A percentile compares a stretch with the other conserved stretches of the same genome.
phyloP scores from a whole-genome alignment of 2,888 invertebrate genomes.

The Cantharis rufa region DNA sequence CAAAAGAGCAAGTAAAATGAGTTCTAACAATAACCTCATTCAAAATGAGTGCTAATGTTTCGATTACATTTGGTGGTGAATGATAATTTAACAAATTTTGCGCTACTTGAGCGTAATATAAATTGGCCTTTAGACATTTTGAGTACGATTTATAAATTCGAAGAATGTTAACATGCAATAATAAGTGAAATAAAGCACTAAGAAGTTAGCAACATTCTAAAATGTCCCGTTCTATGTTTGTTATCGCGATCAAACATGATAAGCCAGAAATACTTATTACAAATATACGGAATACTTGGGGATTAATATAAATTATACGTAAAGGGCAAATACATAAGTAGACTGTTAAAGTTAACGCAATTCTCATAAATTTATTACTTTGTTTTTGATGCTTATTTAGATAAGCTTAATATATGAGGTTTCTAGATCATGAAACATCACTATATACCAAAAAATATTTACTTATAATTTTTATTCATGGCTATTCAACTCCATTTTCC shows the following conservation, averaged over 20 bases:
- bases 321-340: conserved; percentile 33
- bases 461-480: background rate
- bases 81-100: background rate
- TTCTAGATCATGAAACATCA: conserved; percentile 19
- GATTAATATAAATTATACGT: conserved; percentile 34
- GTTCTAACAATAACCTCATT: conserved; percentile 1
- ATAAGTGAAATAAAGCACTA: conserved; percentile 27
- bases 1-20: conserved; percentile 1
- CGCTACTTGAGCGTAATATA: background rate
- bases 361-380: conserved; percentile 32
- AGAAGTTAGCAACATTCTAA: conserved; percentile 27
- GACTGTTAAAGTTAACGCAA: conserved; percentile 28
- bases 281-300: conserved; percentile 33
- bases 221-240: conserved; percentile 28
- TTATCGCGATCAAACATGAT: conserved; percentile 33
- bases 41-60: background rate
- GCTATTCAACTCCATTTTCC: background rate
- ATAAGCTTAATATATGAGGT: conserved; percentile 28
- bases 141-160: conserved; percentile 2
- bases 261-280: conserved; percentile 34
- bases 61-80: background rate
- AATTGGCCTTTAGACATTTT: background rate
- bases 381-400: conserved; percentile 32
- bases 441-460: conserved; percentile 1
- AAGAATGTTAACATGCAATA: conserved; percentile 31